Conservation (phyloP, 2,888 invertebrate genomes). For the Magallana nippona region DNA sequence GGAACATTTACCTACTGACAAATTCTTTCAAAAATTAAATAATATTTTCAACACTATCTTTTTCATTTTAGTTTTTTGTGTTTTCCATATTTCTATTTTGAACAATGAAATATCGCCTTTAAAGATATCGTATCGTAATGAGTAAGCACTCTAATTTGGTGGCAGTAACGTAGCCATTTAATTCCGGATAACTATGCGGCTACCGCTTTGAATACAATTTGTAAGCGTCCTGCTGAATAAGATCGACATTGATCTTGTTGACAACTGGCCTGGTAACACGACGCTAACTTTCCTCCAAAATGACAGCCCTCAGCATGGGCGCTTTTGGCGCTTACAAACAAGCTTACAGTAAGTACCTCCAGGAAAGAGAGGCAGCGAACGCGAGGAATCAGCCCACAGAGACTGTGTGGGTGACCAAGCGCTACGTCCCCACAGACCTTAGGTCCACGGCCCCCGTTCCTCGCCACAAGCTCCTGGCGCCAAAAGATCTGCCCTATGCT, state of each 20-base stretch:
- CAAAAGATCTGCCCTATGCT: slow-evolving; percentile 61
- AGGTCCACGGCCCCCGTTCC: slow-evolving; percentile 73
- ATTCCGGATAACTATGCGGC: neutral
- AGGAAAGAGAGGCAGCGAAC: slow-evolving; percentile 63
- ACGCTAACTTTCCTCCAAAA: slow-evolving; percentile 52
- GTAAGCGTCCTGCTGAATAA: slow-evolving; percentile 29
- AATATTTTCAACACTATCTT: no score
- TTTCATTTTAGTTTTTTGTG: no score
- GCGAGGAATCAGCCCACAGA: slow-evolving; percentile 56
- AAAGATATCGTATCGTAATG: no score
- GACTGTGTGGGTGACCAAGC: slow-evolving; percentile 76
- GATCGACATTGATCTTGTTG: slow-evolving; percentile 16
- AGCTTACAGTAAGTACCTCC: slow-evolving; percentile 66
- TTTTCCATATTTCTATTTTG: no score
- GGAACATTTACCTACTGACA: no score
- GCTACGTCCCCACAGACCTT: slow-evolving; percentile 75
- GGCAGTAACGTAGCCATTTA: neutral
- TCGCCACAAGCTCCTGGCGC: slow-evolving; percentile 71
- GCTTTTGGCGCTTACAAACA: slow-evolving; percentile 70
- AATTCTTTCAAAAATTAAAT: no score
- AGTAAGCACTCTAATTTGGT: no score
- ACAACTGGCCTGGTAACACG: slow-evolving; percentile 43
- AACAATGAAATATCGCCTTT: no score
- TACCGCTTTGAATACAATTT: neutral
- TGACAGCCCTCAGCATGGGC: slow-evolving; percentile 72